phyloP scores from a whole-genome alignment of 2,113 vertebrate species.

The Xiphophorus couchianus region DNA sequence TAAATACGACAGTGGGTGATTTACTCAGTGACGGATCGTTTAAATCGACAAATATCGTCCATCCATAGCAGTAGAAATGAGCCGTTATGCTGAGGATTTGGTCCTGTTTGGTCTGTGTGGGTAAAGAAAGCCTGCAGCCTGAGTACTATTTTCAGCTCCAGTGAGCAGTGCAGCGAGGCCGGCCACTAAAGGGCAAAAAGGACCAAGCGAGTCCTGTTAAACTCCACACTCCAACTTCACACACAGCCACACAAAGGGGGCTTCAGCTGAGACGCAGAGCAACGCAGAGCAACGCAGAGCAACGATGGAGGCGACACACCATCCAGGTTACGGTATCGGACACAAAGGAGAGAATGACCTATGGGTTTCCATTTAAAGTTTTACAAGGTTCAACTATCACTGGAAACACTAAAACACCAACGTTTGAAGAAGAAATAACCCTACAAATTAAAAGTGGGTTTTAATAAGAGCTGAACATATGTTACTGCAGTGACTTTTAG shows the following conservation, averaged over 20 bases:
- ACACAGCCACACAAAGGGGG: not conserved
- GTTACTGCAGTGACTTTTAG: not conserved
- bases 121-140: slow-evolving; percentile 54
- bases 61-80: slow-evolving; percentile 21
- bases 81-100: slow-evolving; percentile 32
- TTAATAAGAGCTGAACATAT: not conserved
- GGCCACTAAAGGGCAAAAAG: slow-evolving; percentile 57
- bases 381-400: not conserved
- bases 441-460: not conserved
- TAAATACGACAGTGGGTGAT: not conserved
- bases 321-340: not conserved
- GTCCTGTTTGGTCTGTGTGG: slow-evolving; percentile 26
- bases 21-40: not conserved
- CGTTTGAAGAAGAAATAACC: not conserved
- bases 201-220: slow-evolving; percentile 59
- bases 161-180: slow-evolving; percentile 56
- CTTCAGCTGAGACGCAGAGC: slow-evolving; percentile 4
- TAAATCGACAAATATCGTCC: not conserved
- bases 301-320: not conserved
- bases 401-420: not conserved
- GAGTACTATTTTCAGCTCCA: slow-evolving; percentile 77
- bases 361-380: slow-evolving; percentile 2
- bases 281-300: slow-evolving; percentile 9
- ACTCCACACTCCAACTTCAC: slow-evolving; percentile 41
- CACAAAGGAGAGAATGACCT: not conserved